Conservation (phyloP, 30 jellyfish, hydroid and myxozoan genomes). For the Aurelia aurita region DNA sequence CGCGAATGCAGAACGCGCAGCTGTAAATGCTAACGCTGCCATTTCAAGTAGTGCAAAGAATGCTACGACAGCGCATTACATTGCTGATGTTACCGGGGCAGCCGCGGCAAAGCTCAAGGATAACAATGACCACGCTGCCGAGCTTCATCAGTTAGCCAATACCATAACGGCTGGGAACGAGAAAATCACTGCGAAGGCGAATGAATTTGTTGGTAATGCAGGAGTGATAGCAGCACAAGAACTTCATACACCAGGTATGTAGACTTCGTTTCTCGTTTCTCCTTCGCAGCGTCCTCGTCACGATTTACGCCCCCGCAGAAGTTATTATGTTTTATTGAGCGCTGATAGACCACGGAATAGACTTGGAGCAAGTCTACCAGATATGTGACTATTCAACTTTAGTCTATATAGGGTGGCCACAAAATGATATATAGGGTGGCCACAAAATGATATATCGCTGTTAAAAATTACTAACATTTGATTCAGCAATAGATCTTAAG, state of each 20-base stretch:
- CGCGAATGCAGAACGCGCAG: slow-evolving; percentile 39
- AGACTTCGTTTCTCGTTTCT: too few relatives aligned
- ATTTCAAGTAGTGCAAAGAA: slow-evolving; percentile 23
- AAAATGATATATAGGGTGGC: too few relatives aligned
- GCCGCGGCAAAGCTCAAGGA: slow-evolving; percentile 47
- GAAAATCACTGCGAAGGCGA: slow-evolving; percentile 66
- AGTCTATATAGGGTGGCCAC: too few relatives aligned
- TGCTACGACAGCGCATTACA: slow-evolving; percentile 32
- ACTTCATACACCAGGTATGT: slow-evolving; percentile 43
- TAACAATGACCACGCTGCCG: slow-evolving; percentile 55
- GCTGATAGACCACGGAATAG: too few relatives aligned
- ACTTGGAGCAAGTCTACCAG: too few relatives aligned
- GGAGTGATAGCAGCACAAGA: slow-evolving; percentile 15
- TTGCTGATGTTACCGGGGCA: slow-evolving; percentile 41
- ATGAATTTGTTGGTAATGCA: slow-evolving; percentile 21
- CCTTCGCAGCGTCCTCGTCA: too few relatives aligned
- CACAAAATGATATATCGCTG: too few relatives aligned
- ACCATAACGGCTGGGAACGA: slow-evolving; percentile 25
- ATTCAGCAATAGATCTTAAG: too few relatives aligned
- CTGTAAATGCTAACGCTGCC: slow-evolving; percentile 14
- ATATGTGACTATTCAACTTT: too few relatives aligned
- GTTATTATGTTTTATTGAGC: too few relatives aligned
- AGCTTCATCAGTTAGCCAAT: slow-evolving; percentile 49
- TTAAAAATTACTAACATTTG: too few relatives aligned
- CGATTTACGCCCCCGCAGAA: too few relatives aligned